A percentile compares a stretch with the other conserved stretches of the same genome.
Conservation (phyloP, 2,797 vertebrate species). For the Holocentrus rufus region DNA sequence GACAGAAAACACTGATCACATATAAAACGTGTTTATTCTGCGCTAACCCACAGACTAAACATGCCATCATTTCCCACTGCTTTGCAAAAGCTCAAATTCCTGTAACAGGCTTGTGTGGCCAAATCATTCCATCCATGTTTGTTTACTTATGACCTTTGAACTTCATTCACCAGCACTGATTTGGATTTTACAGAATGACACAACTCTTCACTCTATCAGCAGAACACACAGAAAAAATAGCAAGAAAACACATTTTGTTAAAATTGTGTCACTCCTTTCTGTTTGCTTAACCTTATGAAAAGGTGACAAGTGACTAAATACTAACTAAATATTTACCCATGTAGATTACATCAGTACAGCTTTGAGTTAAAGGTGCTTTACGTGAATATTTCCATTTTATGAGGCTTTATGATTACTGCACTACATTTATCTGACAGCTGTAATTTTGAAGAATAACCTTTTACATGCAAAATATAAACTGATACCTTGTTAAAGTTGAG, state of each 20-base stretch:
- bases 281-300: neutral
- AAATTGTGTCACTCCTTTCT: neutral
- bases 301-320: too few species aligned
- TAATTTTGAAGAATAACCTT: too few species aligned
- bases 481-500: too few species aligned
- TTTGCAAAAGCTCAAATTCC: constrained; percentile 22
- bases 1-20: neutral
- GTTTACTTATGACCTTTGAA: constrained; percentile 50
- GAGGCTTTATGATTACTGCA: too few species aligned
- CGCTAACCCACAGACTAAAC: constrained; percentile 2
- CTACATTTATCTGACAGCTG: too few species aligned
- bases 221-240: neutral
- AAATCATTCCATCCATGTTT: constrained; percentile 40
- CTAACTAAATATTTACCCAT: too few species aligned
- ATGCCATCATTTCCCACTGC: neutral
- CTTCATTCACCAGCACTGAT: constrained; percentile 35
- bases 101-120: neutral
- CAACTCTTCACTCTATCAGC: constrained; percentile 29
- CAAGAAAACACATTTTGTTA: neutral
- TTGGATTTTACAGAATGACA: constrained; percentile 49
- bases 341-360: too few species aligned
- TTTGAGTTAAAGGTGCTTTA: too few species aligned
- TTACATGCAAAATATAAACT: too few species aligned
- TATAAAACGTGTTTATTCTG: too few species aligned
- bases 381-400: too few species aligned